phyloP scores from a whole-genome alignment of 2,797 vertebrate genomes.

The Apogon hyalosoma region DNA sequence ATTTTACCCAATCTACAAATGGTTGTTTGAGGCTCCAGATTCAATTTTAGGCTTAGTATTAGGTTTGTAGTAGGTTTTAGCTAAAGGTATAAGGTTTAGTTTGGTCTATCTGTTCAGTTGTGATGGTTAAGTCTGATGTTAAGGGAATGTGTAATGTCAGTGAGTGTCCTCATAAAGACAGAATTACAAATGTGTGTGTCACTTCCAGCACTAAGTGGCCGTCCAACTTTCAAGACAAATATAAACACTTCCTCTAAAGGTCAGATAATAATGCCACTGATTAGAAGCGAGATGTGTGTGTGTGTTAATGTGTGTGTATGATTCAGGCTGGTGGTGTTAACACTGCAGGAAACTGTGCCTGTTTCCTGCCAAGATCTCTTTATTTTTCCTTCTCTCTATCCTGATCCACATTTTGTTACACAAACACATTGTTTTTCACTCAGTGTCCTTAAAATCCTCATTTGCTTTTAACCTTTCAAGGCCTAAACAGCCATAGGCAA shows the following conservation, averaged over 20 bases:
- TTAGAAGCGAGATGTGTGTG: conserved; percentile 53
- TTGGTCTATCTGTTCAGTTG: too few species aligned
- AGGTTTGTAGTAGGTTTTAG: too few species aligned
- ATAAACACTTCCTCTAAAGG: conserved; percentile 67
- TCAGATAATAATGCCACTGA: conserved; percentile 68
- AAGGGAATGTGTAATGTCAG: not conserved
- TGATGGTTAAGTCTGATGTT: too few species aligned
- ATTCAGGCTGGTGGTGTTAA: conserved; percentile 50
- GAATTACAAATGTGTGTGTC: conserved; percentile 21
- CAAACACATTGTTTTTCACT: conserved; percentile 5
- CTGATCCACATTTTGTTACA: conserved; percentile 16
- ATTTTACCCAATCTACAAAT: too few species aligned
- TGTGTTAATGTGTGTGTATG: conserved; percentile 16
- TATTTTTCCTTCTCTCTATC: conserved; percentile 52
- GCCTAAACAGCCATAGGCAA: too few species aligned
- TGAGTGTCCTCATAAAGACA: not conserved
- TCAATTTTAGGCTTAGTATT: too few species aligned
- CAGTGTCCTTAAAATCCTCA: not conserved
- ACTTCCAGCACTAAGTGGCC: conserved; percentile 30
- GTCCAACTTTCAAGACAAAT: conserved; percentile 70
- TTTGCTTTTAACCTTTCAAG: not conserved
- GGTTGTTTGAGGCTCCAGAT: too few species aligned
- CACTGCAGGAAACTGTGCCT: conserved; percentile 78
- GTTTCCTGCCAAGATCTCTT: conserved; percentile 77
- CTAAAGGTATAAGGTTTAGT: too few species aligned